phyloP scores from a whole-genome alignment of 2,888 invertebrate genomes.

The Ceraclea dissimilis region DNA sequence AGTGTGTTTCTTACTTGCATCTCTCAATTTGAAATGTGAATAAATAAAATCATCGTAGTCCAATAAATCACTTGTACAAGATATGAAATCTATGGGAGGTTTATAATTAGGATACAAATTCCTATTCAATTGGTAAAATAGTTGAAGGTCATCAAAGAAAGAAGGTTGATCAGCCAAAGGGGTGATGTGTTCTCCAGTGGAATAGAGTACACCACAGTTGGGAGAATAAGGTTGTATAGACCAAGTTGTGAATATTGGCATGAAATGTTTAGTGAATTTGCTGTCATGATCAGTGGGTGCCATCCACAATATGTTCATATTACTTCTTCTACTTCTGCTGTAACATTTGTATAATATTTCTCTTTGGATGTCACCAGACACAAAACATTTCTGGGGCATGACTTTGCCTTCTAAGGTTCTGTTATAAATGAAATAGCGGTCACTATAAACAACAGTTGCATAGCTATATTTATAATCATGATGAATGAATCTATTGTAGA shows the following conservation, averaged over 20 bases:
- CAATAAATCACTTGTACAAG: conserved; percentile 24
- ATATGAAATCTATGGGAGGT: conserved; percentile 22
- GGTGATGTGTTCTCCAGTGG: conserved; percentile 21
- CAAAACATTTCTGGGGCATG: conserved; percentile 23
- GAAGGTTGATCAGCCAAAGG: conserved; percentile 19
- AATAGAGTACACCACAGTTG: conserved; percentile 16
- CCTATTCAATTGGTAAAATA: conserved; percentile 23
- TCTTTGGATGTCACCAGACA: conserved; percentile 20
- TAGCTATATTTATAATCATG: conserved; percentile 31
- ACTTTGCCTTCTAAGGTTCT: conserved; percentile 32
- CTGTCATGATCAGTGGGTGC: neutral
- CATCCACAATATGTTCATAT: conserved; percentile 15
- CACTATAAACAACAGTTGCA: conserved; percentile 44
- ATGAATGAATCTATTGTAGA: conserved; percentile 33
- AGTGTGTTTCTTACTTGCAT: conserved; percentile 24
- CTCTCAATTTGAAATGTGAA: conserved; percentile 20
- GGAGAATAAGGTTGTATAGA: conserved; percentile 24
- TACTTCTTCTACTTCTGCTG: conserved; percentile 20
- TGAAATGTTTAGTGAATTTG: conserved; percentile 19
- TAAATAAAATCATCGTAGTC: conserved; percentile 27
- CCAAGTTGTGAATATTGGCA: conserved; percentile 27
- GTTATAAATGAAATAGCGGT: conserved; percentile 44
- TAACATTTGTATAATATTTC: conserved; percentile 21
- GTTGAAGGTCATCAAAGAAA: conserved; percentile 25
- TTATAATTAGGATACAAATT: conserved; percentile 19